Conservation (phyloP, 2,797 vertebrate species). For the Enteromius treurensis region DNA sequence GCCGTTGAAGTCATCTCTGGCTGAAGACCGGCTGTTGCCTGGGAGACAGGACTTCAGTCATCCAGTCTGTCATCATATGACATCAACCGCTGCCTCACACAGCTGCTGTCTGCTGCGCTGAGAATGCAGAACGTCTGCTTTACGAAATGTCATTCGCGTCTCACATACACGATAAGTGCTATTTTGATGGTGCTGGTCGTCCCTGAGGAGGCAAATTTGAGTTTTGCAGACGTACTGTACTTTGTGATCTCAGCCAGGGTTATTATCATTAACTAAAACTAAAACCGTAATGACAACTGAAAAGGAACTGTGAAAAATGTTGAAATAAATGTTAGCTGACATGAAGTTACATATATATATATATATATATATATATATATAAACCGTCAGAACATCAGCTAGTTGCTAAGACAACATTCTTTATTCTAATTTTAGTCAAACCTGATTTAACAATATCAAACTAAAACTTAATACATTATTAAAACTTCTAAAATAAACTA, state of each 20-base stretch:
- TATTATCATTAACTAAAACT: background rate
- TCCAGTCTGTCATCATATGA: conserved; percentile 58
- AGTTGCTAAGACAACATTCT: background rate
- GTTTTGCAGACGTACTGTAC: background rate
- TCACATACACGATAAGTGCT: conserved; percentile 23
- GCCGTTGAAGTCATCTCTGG: conserved; percentile 56
- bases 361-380: too few species aligned
- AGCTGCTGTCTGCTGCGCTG: conserved; percentile 37
- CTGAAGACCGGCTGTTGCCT: conserved; percentile 49
- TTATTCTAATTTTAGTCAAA: background rate
- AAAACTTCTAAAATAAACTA: background rate
- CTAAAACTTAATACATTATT: background rate
- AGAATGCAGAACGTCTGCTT: conserved; percentile 13
- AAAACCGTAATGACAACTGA: background rate
- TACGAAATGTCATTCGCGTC: conserved; percentile 12
- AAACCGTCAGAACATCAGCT: background rate
- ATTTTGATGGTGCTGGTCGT: conserved; percentile 4
- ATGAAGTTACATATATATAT: background rate
- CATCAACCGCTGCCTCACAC: conserved; percentile 56
- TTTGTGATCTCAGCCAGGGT: background rate
- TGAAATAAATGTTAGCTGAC: background rate
- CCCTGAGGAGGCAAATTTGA: background rate
- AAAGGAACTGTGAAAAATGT: background rate
- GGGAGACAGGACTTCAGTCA: conserved; percentile 54
- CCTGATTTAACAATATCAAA: background rate